A percentile compares a stretch with the other conserved stretches of the same genome.
phyloP scores from a whole-genome alignment of 2,888 invertebrate species.

The Scaptomyza parva region DNA sequence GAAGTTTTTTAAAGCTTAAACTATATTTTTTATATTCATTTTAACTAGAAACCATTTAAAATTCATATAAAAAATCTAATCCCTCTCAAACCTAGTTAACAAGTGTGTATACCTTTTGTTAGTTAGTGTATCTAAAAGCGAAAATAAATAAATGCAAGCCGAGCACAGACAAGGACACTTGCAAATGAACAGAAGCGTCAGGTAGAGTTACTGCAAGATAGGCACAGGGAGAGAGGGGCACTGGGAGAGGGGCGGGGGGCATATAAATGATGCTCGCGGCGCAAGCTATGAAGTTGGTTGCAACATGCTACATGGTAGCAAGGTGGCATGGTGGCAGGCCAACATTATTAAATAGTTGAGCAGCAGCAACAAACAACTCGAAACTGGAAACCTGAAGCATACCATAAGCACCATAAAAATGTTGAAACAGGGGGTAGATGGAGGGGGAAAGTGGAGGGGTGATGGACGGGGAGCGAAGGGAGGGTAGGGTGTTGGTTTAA shows the following conservation, averaged over 20 bases:
- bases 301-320: constrained; percentile 53
- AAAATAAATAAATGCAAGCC: constrained; percentile 43
- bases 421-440: constrained; percentile 35
- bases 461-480: not conserved
- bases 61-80: not conserved
- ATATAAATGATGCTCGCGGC: constrained; percentile 50
- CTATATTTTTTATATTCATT: too few relatives aligned
- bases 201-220: constrained; percentile 34
- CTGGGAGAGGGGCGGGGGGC: not conserved
- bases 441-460: not conserved
- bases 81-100: not conserved
- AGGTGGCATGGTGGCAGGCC: too few relatives aligned
- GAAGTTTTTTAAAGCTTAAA: too few relatives aligned
- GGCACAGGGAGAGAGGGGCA: constrained; percentile 1
- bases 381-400: constrained; percentile 3
- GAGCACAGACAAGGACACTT: constrained; percentile 55
- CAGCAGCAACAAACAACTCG: constrained; percentile 64
- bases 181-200: constrained; percentile 66
- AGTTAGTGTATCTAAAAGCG: not conserved
- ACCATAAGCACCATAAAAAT: constrained; percentile 60
- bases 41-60: too few relatives aligned
- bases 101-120: not conserved
- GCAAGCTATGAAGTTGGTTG: constrained; percentile 41
- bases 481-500: constrained; percentile 42
- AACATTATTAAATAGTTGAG: constrained; percentile 78